Conservation (phyloP, 2,797 vertebrate genomes). For the Sebastolobus alascanus region DNA sequence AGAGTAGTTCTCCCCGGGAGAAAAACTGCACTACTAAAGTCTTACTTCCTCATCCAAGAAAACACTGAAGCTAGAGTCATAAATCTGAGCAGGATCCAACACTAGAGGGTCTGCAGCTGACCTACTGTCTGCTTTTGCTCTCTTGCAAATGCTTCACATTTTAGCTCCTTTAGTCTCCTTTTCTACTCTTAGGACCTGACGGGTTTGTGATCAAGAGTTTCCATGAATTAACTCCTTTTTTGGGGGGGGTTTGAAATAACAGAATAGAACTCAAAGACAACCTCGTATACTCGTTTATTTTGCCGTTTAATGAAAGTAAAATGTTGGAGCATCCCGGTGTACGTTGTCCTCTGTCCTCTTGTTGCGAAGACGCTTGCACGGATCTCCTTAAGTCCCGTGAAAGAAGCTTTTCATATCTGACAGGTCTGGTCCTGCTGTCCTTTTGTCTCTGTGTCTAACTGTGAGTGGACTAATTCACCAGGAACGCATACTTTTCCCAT, state of each 20-base stretch:
- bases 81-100: slow-evolving; percentile 15
- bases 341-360: slow-evolving; percentile 1
- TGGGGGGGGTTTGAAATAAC: not conserved
- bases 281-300: not conserved
- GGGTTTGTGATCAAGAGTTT: slow-evolving; percentile 3
- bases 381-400: slow-evolving; percentile 14
- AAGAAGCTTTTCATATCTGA: slow-evolving; percentile 36
- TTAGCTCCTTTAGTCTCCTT: not conserved
- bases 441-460: slow-evolving; percentile 50
- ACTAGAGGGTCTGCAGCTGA: slow-evolving; percentile 3
- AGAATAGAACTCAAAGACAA: not conserved
- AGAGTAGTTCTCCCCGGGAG: not conserved
- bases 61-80: slow-evolving; percentile 9
- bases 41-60: slow-evolving; percentile 17
- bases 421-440: slow-evolving; percentile 58
- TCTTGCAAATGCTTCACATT: slow-evolving; percentile 10
- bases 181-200: not conserved
- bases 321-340: not conserved
- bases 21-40: slow-evolving; percentile 4
- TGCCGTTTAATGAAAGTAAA: not conserved
- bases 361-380: not conserved
- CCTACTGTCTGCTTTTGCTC: slow-evolving; percentile 6
- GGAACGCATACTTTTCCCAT: slow-evolving; percentile 57
- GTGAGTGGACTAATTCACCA: slow-evolving; percentile 46
- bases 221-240: not conserved